Evolutionary conservation across 2,888 invertebrate species (phyloP), one percentile per base, ranked within the genome.

Genomic region (Anthoptus insignis): DNA sequence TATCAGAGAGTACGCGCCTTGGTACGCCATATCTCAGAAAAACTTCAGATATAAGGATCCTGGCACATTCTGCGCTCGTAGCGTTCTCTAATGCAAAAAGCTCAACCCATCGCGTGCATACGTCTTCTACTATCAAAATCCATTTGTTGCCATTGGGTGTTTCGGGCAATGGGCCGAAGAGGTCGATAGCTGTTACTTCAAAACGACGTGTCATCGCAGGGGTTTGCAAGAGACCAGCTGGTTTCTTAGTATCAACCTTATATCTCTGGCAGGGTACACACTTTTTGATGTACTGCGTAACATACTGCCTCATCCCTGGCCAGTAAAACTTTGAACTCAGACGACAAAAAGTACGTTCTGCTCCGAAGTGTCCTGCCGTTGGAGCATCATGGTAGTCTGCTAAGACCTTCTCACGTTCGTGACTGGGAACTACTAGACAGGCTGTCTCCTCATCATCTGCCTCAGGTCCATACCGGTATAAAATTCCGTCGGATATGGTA

Each of bases 271-370:
- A 73, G 0, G 63, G 29, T 3, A 57, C 56, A 5, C 57, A 57
- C 27, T 19, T 37, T 19, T 45, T 57, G 19, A 57, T 45, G 7
- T 57, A 45, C 0, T 37, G 19, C n/a, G 29, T 9, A 0, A 45
- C 29, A 45, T n/a, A 57, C 6, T 37, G 27, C 8, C 19, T 57
- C 57, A 57, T 57, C 14, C 57, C 42, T 57, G 57, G 45, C 57
- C 57, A 57, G 7, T 57, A 57, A 11, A 42, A 65, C 22, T 27
- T 11, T 84, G 65, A 2, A 75, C 76, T 66, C 88, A 88, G 1
- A 83, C 87, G 4, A 81, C 67, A 13, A 71, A 73, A 68, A 84
- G 84, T 16, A 61, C 67, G 42, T 63, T 76, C 70, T 0, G 72
- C 14, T 8, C 76, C 76, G 0, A 34, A 27, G 9, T 82, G 80